These are phyloP conservation scores for Amphipoea lucens DNA, from an alignment of 2,888 invertebrate genomes.

Conservation along the genomic window DNA sequence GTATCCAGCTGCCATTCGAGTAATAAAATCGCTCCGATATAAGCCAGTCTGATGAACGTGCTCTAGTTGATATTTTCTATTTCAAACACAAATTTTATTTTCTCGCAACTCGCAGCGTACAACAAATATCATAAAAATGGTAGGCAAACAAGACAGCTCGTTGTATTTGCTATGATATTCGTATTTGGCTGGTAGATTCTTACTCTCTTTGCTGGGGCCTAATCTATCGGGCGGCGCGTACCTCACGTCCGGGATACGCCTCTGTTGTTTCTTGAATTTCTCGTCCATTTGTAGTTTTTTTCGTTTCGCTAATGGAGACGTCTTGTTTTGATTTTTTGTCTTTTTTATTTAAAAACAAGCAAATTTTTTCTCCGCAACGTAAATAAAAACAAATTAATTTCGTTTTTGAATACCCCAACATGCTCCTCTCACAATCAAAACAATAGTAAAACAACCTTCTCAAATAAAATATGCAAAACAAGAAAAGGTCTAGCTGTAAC, in stretches of 20 bases:
- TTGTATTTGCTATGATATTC: constrained; percentile 84
- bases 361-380: not conserved
- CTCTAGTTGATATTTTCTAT: constrained; percentile 72
- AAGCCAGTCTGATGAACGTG: constrained; percentile 76
- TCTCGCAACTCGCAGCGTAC: constrained; percentile 70
- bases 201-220: constrained; percentile 83
- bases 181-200: constrained; percentile 82
- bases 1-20: constrained; percentile 9
- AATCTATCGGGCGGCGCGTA: constrained; percentile 82
- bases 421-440: constrained; percentile 33
- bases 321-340: constrained; percentile 12
- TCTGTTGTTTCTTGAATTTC: constrained; percentile 86
- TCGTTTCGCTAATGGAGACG: constrained; percentile 31
- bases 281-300: constrained; percentile 63
- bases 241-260: constrained; percentile 83
- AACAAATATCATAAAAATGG: constrained; percentile 87
- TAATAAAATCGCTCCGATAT: constrained; percentile 51
- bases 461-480: constrained; percentile 62
- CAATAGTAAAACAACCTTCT: constrained; percentile 27
- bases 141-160: constrained; percentile 83
- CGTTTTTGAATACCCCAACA: constrained; percentile 13
- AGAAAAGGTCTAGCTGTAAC: constrained; percentile 69
- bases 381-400: constrained; percentile 1
- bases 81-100: constrained; percentile 82
- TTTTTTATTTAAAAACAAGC: not conserved